These are phyloP conservation scores for Hippocampus comes DNA, from an alignment of 2,113 vertebrate genomes.

Conservation along the genomic window DNA sequence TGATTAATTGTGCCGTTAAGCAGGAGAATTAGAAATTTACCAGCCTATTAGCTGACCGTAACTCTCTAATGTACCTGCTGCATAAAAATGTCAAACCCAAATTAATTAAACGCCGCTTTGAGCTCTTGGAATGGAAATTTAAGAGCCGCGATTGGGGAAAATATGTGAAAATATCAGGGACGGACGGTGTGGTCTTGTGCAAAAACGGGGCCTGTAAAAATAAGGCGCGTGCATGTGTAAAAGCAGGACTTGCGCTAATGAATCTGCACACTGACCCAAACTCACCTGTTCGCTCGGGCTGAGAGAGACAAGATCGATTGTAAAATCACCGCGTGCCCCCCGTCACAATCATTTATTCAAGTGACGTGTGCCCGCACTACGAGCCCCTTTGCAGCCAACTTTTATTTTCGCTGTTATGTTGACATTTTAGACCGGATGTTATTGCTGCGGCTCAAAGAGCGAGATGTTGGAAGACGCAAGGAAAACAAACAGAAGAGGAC, in stretches of 20 bases:
- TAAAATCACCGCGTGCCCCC: constrained; percentile 46
- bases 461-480: background rate
- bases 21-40: constrained; percentile 3
- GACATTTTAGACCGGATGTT: constrained; percentile 19
- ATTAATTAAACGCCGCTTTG: background rate
- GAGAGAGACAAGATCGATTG: constrained; percentile 36
- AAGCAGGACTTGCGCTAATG: constrained; percentile 50
- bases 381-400: constrained; percentile 29
- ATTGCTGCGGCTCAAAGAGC: background rate
- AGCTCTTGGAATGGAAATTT: background rate
- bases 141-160: background rate
- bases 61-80: background rate
- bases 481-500: background rate
- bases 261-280: constrained; percentile 65
- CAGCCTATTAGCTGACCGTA: constrained; percentile 1
- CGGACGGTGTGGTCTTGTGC: background rate
- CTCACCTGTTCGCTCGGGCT: constrained; percentile 52
- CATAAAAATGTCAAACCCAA: constrained; percentile 8
- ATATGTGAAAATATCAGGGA: background rate
- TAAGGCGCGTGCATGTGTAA: background rate
- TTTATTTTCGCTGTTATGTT: constrained; percentile 26
- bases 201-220: background rate
- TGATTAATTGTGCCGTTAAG: constrained; percentile 1
- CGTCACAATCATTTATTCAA: constrained; percentile 61
- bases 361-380: constrained; percentile 38